Base-by-base conservation (phyloP, 2,888 invertebrate species). In the Brachypterus glaber region DNA sequence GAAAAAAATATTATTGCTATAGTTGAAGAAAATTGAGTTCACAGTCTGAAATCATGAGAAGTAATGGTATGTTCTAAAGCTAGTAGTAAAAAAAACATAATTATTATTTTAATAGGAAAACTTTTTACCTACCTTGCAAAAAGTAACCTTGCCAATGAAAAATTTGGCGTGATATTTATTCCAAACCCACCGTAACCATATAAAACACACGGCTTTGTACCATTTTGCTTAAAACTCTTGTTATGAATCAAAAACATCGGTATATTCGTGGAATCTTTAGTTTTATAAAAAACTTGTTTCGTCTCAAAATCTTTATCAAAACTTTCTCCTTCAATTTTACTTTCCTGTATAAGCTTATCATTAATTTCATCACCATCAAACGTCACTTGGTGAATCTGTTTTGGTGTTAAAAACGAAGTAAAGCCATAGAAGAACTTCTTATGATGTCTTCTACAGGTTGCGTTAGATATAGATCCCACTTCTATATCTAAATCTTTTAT, bases 171-270 rank as follows among this genome's bases (percentile, higher is more conserved):
- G 47, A 91, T 71, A 60, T 86, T 82, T 52, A 88, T 78, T 68
- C 88, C 90, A 66, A 95, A 95, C 1, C 93, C 93, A 39, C 93
- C 93, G 63, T 93, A 95, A 11, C 91, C 93, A 62, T 92, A 92
- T 27, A 95, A 66, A 17, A 91, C 68, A 40, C 85, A 81, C 1
- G 91, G 87, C 57, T 74, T 74, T n/a, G 71, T 68, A 3, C 81
- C 77, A 62, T 83, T 75, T 40, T 64, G 64, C 3, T 68, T 62
- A 8, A 80, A 51, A 38, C 70, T 71, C 82, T 27, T 27, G 4
- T 5, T 11, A 12, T 27, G 27, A 4, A 27, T 27, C 7, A 27
- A 9, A 27, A 27, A 27, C 27, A 27, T 27, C 4, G 92, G 92
- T 49, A 93, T 75, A 67, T 80, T 80, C 11, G 88, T 88, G 52